Evolutionary conservation across 1,140 invertebrate genomes (phyloP).

Genomic region (Habropoda laboriosa): DNA sequence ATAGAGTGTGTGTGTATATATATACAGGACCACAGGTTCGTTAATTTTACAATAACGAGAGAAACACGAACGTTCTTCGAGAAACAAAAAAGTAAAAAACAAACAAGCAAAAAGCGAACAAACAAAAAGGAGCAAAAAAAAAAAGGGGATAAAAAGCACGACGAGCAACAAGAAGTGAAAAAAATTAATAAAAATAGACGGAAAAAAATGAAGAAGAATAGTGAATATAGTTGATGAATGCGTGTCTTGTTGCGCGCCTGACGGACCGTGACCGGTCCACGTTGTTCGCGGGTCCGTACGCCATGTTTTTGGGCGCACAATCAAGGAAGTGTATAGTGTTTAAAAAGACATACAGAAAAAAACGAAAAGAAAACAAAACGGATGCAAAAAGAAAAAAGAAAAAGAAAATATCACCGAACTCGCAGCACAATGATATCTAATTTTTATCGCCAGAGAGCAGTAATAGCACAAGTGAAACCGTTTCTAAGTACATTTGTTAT

Average conservation of each 20-base stretch:
- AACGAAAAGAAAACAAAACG: too few species aligned
- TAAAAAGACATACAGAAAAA: constrained; percentile 1
- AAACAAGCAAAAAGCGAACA: not conserved
- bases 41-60: constrained; percentile 65
- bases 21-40: constrained; percentile 66
- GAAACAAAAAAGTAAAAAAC: not conserved
- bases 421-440: constrained; percentile 65
- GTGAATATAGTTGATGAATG: constrained; percentile 34
- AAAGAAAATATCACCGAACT: too few species aligned
- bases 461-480: constrained; percentile 70
- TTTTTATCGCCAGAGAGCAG: constrained; percentile 65
- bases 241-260: constrained; percentile 60
- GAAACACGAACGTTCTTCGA: constrained; percentile 18
- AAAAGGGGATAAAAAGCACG: constrained; percentile 39
- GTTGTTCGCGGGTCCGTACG: constrained; percentile 57
- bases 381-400: too few species aligned
- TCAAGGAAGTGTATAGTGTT: constrained; percentile 67
- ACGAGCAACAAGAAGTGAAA: not conserved
- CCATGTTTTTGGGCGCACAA: constrained; percentile 47
- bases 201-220: constrained; percentile 29
- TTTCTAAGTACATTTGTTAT: constrained; percentile 71
- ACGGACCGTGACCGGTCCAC: constrained; percentile 56
- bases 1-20: too few species aligned
- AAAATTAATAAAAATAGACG: not conserved
- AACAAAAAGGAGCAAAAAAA: constrained; percentile 8